Base-by-base conservation (phyloP, 1,140 invertebrate species). In the Calephelis nemesis region DNA sequence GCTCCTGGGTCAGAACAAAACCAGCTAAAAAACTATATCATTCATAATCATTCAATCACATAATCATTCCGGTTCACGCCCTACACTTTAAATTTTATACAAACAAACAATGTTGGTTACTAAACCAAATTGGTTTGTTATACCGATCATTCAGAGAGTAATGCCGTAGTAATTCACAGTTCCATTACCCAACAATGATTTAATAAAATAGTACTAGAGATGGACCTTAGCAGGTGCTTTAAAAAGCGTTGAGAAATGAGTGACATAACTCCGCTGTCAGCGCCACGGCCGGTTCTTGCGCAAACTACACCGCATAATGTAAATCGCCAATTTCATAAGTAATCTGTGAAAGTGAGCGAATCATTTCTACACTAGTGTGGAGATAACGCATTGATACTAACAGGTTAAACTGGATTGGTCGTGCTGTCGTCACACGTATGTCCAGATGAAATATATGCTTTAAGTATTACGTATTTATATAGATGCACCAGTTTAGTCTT, bases 261-360 rank as follows among this genome's bases (percentile, higher is more conserved):
- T 84, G 77, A 82, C 75, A 75, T 84, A 81, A 84, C 68, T 10
- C 19, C 13, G 9, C 52, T 52, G 48, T 50, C 15, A 54, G 52
- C 50, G 39, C 63, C 19, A 48, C 50, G 40, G 68, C 70, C 54
- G 65, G 48, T 60, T 68, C 76, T 87, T 87, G 79, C 82, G 82
- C 81, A 85, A 88, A 83, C 69, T 68, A 68, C 60, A 65, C 72
- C 72, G 70, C 74, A 83, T 82, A 83, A 84, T 79, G 82, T 82
- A 85, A 87, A 83, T 85, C 77, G 78, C 74, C 74, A 84, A 85
- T 83, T 86, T 87, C 84, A 85, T 82, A 85, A 85, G 82, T 85
- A 84, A 87, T 79, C 75, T 74, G 86, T 85, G 84, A 88, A 88
- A 88, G 84, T 87, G 72, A 78, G 71, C 81, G 74, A 85, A 83